phyloP scores from a whole-genome alignment of 2,888 invertebrate genomes.

The Trichopria drosophilae region DNA sequence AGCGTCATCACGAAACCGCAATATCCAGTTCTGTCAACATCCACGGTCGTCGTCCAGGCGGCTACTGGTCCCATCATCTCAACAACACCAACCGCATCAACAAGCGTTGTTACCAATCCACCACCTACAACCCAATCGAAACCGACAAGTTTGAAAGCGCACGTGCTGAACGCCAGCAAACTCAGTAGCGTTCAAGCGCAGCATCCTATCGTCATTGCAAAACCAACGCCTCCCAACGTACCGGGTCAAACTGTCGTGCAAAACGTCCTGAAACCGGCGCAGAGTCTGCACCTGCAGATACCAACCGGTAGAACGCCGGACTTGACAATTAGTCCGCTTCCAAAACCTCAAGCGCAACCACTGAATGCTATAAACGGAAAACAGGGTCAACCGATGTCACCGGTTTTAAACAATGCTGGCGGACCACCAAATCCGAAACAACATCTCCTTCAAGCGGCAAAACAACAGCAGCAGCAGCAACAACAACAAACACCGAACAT shows the following conservation, averaged over 20 bases:
- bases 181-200: slow-evolving; percentile 41
- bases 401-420: slow-evolving; percentile 50
- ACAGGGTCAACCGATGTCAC: slow-evolving; percentile 54
- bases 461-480: slow-evolving; percentile 46
- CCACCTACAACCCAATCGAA: slow-evolving; percentile 41
- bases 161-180: slow-evolving; percentile 62
- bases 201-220: slow-evolving; percentile 46
- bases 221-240: slow-evolving; percentile 42
- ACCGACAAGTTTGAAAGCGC: slow-evolving; percentile 67
- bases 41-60: slow-evolving; percentile 15
- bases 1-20: slow-evolving; percentile 50
- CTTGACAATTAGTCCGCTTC: slow-evolving; percentile 49
- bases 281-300: slow-evolving; percentile 49
- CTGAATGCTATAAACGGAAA: slow-evolving; percentile 43
- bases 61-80: slow-evolving; percentile 29
- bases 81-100: slow-evolving; percentile 21
- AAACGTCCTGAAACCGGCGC: slow-evolving; percentile 50
- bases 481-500: slow-evolving; percentile 47
- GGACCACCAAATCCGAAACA: slow-evolving; percentile 57
- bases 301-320: slow-evolving; percentile 49
- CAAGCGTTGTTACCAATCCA: slow-evolving; percentile 3
- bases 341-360: slow-evolving; percentile 39
- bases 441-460: slow-evolving; percentile 59
- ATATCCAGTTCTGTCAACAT: slow-evolving; percentile 42
- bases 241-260: slow-evolving; percentile 47